These are phyloP conservation scores for Crotalus helleri DNA, from an alignment of 2,113 vertebrate species.

Conservation along the genomic window DNA sequence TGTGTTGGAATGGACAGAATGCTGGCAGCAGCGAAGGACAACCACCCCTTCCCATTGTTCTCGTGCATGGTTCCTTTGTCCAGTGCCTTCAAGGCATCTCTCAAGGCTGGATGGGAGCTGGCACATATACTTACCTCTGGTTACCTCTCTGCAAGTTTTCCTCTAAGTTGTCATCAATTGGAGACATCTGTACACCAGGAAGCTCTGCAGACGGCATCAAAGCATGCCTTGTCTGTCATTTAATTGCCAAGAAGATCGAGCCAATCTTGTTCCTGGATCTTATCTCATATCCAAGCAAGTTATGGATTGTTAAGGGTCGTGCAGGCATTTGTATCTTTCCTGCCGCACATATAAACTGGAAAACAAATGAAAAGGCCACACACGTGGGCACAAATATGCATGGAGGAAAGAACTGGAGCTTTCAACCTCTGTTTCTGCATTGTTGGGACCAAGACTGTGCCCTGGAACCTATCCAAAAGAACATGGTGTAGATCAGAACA, in stretches of 20 bases:
- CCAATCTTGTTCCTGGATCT: background rate
- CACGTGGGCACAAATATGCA: too few species aligned
- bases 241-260: background rate
- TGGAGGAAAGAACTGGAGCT: background rate
- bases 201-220: accelerated
- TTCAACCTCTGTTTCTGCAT: background rate
- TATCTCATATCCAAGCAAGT: accelerated
- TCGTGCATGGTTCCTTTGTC: background rate
- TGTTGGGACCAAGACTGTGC: background rate
- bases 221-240: background rate
- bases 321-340: background rate
- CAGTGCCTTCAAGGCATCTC: background rate
- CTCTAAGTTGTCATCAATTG: background rate
- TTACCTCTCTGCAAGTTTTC: background rate
- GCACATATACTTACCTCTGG: background rate
- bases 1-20: background rate
- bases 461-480: background rate
- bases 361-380: background rate
- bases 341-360: accelerated
- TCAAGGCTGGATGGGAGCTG: background rate
- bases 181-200: slow-evolving; percentile 13
- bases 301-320: background rate
- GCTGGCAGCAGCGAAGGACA: background rate
- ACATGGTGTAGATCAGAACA: background rate
- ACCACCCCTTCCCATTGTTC: background rate